Evolutionary conservation across 2,888 invertebrate genomes (phyloP).

Genomic region (Heteromurus nitidus): DNA sequence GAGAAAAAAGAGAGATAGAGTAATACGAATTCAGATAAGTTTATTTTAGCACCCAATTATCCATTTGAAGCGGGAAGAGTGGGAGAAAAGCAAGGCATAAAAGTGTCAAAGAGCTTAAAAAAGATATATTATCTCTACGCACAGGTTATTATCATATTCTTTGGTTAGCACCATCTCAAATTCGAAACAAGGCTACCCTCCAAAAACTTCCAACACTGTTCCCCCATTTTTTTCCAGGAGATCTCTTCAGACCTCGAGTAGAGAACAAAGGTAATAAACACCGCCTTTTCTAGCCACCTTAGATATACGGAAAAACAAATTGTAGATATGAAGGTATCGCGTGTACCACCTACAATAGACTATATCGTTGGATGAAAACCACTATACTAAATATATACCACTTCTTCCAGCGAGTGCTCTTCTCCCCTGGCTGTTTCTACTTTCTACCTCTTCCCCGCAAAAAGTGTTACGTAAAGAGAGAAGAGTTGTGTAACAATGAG

Average conservation of each 20-base stretch:
- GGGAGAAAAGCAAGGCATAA: slow-evolving; percentile 45
- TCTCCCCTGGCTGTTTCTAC: not conserved
- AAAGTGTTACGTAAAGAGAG: slow-evolving; percentile 41
- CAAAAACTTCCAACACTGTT: slow-evolving; percentile 2
- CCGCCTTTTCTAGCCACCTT: slow-evolving; percentile 50
- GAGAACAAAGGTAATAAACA: slow-evolving; percentile 56
- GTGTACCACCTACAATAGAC: slow-evolving; percentile 25
- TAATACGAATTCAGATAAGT: slow-evolving; percentile 28
- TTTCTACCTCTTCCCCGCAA: slow-evolving; percentile 23
- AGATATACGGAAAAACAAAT: slow-evolving; percentile 36
- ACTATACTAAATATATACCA: too few species aligned
- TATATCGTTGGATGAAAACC: too few species aligned
- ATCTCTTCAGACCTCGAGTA: not conserved
- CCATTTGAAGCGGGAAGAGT: slow-evolving; percentile 33
- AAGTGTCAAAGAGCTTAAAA: slow-evolving; percentile 56
- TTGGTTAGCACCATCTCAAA: slow-evolving; percentile 24
- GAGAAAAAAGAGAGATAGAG: not conserved
- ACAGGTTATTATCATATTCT: slow-evolving; percentile 48
- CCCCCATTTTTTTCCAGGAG: not conserved
- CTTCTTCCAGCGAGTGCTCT: slow-evolving; percentile 5
- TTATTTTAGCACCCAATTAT: slow-evolving; percentile 62
- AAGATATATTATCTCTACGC: slow-evolving; percentile 53
- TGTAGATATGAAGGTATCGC: slow-evolving; percentile 34
- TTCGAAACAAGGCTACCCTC: slow-evolving; percentile 55
- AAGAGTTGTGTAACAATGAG: slow-evolving; percentile 44